These are phyloP conservation scores for Cheirogaleus major DNA, from an alignment of 2,797 vertebrate species.

Conservation along the genomic window DNA sequence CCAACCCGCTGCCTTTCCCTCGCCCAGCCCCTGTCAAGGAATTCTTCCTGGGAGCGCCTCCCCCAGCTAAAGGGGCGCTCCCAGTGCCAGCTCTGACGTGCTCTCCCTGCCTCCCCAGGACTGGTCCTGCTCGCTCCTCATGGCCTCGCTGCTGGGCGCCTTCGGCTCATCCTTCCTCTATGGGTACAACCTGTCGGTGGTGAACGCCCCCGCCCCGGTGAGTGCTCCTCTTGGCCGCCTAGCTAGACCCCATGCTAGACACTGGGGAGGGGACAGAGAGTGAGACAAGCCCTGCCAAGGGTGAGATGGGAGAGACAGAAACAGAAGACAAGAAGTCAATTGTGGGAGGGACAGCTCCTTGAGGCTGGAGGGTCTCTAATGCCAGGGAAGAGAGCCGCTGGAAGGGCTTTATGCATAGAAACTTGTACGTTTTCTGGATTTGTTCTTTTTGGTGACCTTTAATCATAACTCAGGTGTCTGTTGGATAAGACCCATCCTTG, in stretches of 20 bases:
- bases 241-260: neutral
- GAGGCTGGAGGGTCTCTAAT: neutral
- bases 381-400: neutral
- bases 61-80: neutral
- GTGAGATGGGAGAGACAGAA: neutral
- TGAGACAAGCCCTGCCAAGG: fast-evolving
- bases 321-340: too few species aligned
- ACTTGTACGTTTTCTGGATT: neutral
- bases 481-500: neutral
- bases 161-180: slow-evolving; percentile 97
- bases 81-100: fast-evolving
- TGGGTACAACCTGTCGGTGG: slow-evolving; percentile 96
- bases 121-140: slow-evolving; percentile 89
- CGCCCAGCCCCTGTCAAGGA: too few species aligned
- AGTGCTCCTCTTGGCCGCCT: slow-evolving; percentile 78
- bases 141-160: slow-evolving; percentile 91
- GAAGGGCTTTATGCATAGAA: neutral
- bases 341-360: neutral
- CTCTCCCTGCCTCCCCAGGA: slow-evolving; percentile 75
- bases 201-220: slow-evolving; percentile 94
- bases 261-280: neutral
- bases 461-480: neutral
- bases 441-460: neutral
- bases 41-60: neutral
- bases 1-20: neutral